phyloP scores from a whole-genome alignment of 2,888 invertebrate genomes.

The Brachylomia viminalis region DNA sequence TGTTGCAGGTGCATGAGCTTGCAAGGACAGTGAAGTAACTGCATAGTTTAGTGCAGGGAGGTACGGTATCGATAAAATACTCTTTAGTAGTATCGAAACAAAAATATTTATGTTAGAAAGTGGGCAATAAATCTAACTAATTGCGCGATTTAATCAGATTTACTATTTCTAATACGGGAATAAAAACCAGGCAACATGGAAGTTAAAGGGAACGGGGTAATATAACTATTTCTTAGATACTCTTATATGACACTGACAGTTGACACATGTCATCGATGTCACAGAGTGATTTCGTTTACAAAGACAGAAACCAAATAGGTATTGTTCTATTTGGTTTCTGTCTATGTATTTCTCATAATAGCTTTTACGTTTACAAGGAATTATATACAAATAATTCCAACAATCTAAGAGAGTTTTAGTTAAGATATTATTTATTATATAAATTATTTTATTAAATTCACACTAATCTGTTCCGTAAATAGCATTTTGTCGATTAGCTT shows the following conservation, averaged over 20 bases:
- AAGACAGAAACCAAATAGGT: neutral
- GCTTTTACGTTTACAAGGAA: neutral
- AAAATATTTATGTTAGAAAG: neutral
- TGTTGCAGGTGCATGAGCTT: conserved; percentile 47
- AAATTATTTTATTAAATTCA: too few relatives aligned
- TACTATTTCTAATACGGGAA: neutral
- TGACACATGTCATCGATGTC: neutral
- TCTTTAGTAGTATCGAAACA: too few relatives aligned
- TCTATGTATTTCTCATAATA: neutral
- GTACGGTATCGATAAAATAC: neutral
- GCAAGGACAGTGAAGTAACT: conserved; percentile 63
- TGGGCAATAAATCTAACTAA: neutral
- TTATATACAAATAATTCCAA: too few relatives aligned
- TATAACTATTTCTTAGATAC: too few relatives aligned
- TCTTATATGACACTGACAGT: neutral
- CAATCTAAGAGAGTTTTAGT: neutral
- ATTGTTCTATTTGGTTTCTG: too few relatives aligned
- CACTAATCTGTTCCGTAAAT: neutral
- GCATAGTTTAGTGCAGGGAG: conserved; percentile 38
- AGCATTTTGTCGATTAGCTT: neutral
- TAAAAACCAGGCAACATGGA: neutral
- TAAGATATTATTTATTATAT: neutral
- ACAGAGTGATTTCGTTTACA: neutral
- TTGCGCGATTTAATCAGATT: neutral
- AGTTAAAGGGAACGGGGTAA: neutral